Evolutionary conservation across 2,797 vertebrate genomes (phyloP), one percentile per base, ranked within the genome.

Genomic region (Crax fasciolata): DNA sequence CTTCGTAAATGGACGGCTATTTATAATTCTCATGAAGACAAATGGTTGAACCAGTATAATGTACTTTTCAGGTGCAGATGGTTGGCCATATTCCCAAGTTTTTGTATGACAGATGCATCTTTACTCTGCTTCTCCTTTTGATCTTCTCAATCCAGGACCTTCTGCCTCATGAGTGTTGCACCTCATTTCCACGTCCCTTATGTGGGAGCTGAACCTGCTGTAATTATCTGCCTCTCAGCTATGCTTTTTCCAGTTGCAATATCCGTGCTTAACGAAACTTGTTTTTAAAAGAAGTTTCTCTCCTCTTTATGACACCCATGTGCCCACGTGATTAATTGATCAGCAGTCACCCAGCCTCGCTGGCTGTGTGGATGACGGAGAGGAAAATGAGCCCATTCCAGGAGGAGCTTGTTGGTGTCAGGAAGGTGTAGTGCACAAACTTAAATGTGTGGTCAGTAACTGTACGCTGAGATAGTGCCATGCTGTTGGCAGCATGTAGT

Each of bases 221-320:
- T 11, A 11, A 4, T 83, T 68, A 80, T 11, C 20, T 91, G 27
- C 39, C 54, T 25, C 1, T 55, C 19, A 62, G 38, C 21, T 74
- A 2, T 27, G 35, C 20, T 13, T 89, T 58, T 72, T 68, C 35
- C 19, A 11, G 6, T 13, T 83, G 65, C 17, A 43, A 0, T 66
- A 27, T n/a, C n/a, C 76, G 38, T 68, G 13, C 84, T 73, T 77
- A 71, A 39, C n/a, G 20, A 79, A 54, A 54, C 28, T 44, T 44
- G 10, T 43, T 28, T 54, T 30, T 27, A 54, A 54, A 54, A 54
- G 16, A 54, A 17, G 28, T 54, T 54, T 77, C n/a, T 67, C 25
- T 77, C 39, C 24, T 49, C 5, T 63, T 57, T 35, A 18, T 0
- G 0, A 13, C 9, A 73, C 48, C 0, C 1, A 1, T 70, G 38